Conservation (phyloP, 2,888 invertebrate species). For the Rugalucina vietnamica region DNA sequence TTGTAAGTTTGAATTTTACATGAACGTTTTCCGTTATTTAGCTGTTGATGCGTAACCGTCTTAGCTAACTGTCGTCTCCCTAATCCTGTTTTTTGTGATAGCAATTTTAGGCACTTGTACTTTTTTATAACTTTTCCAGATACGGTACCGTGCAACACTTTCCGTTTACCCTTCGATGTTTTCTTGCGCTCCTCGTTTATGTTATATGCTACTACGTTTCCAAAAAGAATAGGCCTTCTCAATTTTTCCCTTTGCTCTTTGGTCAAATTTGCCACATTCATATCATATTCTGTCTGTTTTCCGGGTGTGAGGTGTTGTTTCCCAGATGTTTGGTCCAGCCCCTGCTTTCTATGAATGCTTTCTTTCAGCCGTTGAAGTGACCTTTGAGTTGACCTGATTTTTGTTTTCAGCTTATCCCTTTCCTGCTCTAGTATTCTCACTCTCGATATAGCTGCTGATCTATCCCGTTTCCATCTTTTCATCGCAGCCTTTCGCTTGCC, state of each 20-base stretch:
- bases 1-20: not conserved
- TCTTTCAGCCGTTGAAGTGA: constrained; percentile 15
- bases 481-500: constrained; percentile 25
- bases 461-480: constrained; percentile 32
- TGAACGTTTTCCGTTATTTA: not conserved
- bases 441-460: constrained; percentile 13
- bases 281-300: no score
- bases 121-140: constrained; percentile 36
- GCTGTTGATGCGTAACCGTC: not conserved
- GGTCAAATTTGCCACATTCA: not conserved
- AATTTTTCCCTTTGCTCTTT: not conserved
- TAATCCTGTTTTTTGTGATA: constrained; percentile 33
- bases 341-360: not conserved
- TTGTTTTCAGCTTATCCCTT: constrained; percentile 23
- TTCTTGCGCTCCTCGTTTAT: not conserved
- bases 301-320: no score
- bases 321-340: not conserved
- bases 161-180: not conserved
- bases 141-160: not conserved
- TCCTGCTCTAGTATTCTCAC: constrained; percentile 36
- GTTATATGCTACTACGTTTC: not conserved
- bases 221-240: not conserved
- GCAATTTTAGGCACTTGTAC: constrained; percentile 17
- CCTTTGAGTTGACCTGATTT: constrained; percentile 23
- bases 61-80: constrained; percentile 12